A percentile compares a stretch with the other conserved stretches of the same genome.
These are phyloP conservation scores for Cervus canadensis DNA, from an alignment of 2,113 vertebrate species.

Conservation along the genomic window DNA sequence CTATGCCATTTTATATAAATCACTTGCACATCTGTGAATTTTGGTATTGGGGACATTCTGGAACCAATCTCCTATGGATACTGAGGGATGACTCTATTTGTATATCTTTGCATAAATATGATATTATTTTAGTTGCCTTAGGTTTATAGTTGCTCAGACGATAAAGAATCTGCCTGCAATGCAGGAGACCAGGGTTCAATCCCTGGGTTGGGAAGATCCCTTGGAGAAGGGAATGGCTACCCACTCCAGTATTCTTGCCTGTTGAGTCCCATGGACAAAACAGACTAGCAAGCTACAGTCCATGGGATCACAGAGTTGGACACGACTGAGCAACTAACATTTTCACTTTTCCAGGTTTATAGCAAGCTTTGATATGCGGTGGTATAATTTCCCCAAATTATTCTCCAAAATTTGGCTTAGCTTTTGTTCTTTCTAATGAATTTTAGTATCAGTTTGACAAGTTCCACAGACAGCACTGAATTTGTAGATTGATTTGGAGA, in stretches of 20 bases:
- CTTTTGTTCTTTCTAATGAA: not conserved
- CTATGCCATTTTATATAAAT: not conserved
- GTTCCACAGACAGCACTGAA: not conserved
- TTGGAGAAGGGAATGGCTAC: not conserved
- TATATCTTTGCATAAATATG: not conserved
- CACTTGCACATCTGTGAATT: not conserved
- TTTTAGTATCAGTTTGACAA: not conserved
- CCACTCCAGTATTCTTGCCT: not conserved
- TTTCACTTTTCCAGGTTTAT: not conserved
- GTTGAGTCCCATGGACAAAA: not conserved
- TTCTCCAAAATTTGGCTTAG: not conserved
- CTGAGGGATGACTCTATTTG: not conserved
- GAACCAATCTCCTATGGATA: not conserved
- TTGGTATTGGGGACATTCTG: not conserved
- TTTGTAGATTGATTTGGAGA: not conserved
- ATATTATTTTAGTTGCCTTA: not conserved
- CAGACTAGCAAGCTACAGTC: not conserved
- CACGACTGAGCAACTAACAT: not conserved
- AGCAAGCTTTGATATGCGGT: not conserved
- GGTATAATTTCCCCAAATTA: not conserved
- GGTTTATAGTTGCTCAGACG: not conserved
- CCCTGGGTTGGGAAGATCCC: not conserved
- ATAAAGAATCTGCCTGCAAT: not conserved
- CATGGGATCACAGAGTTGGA: not conserved
- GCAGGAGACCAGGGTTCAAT: not conserved